These are phyloP conservation scores for Sinosuthora webbiana DNA, from an alignment of 2,113 vertebrate species.

Conservation along the genomic window DNA sequence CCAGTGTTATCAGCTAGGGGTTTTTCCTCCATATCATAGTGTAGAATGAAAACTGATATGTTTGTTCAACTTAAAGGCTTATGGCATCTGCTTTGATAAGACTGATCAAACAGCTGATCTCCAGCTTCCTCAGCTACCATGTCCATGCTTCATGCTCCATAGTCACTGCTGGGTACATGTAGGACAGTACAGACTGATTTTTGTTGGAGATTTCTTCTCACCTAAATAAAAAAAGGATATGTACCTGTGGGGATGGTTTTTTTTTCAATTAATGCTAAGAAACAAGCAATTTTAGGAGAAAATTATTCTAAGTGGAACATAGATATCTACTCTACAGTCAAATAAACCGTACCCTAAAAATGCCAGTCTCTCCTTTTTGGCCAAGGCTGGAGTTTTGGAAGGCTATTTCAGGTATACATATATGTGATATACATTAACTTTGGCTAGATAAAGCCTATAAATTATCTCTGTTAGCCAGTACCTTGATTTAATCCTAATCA, in stretches of 20 bases:
- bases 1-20: rapidly evolving
- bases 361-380: not conserved
- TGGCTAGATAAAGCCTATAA: not conserved
- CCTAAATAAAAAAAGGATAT: not conserved
- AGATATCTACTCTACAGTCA: not conserved
- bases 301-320: not conserved
- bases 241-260: not conserved
- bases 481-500: not conserved
- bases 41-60: not conserved
- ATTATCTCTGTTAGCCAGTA: not conserved
- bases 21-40: not conserved
- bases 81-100: not conserved
- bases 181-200: not conserved
- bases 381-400: not conserved
- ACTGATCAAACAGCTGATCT: not conserved
- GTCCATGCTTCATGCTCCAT: not conserved
- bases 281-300: not conserved
- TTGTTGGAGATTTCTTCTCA: not conserved
- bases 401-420: not conserved
- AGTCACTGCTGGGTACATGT: not conserved
- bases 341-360: not conserved
- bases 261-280: not conserved
- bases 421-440: not conserved
- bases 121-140: not conserved
- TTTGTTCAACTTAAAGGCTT: not conserved